Evolutionary conservation across 2,113 vertebrate species (phyloP), one percentile per base, ranked within the genome.

Genomic region (Paradisaea rubra): DNA sequence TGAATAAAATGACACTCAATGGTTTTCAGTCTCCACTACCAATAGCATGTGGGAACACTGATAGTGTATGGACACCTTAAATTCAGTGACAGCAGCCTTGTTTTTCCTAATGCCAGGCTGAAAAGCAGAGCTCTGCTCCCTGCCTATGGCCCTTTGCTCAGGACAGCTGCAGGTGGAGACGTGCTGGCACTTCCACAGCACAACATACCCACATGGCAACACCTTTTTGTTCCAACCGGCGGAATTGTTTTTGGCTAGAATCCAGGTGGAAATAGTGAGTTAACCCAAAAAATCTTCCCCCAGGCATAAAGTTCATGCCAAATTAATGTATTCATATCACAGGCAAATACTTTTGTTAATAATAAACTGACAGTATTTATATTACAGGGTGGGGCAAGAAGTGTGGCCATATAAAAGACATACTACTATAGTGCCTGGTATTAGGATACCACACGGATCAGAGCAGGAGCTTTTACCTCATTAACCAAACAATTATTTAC

Each of bases 241-340:
- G 61, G 45, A 33, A 87, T 4, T 35, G 79, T 0, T 65, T 82
- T 72, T 79, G 90, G 86, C 56, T 42, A 22, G 21, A 71, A 56
- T 54, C 80, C 95, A 76, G 49, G 61, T 65, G 69, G 90, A 95
- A 95, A 91, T 6, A 81, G 52, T 20, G 68, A 90, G 65, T 65
- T 93, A 93, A 63, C 69, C 90, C 73, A 35, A 94, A 91, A 93
- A 68, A 81, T 72, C 90, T 88, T 88, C 49, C 88, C 72, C 39
- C 27, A 28, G 86, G 94, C 91, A 86, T 86, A 53, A 88, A 74
- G 78, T 71, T 84, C 82, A 53, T 1, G 21, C 33, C 92, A 95
- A 86, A 86, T 53, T 7, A 33, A 88, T 35, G 37, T 23, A 74
- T 72, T 93, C 65, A 7, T 72, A 88, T 83, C 64, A 31, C 86